Conservation (phyloP, 92 coral and sea anemone species). For the Hydrozoanthus gracilis region DNA sequence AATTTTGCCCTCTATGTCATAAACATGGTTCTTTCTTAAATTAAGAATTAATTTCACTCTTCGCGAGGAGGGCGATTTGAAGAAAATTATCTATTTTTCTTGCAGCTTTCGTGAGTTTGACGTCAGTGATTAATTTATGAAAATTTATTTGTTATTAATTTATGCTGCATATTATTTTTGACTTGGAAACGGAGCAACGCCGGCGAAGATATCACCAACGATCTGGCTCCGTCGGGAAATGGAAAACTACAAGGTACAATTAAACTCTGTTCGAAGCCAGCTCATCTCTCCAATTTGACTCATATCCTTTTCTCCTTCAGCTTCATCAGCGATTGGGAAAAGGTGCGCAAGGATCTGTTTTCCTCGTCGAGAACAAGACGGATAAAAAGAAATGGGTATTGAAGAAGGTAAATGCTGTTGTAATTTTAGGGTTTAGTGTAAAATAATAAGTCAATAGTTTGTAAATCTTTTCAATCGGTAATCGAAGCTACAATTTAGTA, state of each 20-base stretch:
- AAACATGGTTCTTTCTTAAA: too few species aligned
- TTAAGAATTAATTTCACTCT: too few species aligned
- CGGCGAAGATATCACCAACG: not conserved
- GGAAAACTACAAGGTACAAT: constrained; percentile 46
- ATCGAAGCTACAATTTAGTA: not conserved
- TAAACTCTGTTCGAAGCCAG: not conserved
- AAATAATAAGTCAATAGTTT: not conserved
- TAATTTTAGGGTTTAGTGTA: constrained; percentile 1
- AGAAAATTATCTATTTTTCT: too few species aligned
- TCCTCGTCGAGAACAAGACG: constrained; percentile 84
- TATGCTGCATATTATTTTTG: constrained; percentile 43
- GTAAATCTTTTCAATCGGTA: not conserved
- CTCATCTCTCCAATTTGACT: not conserved
- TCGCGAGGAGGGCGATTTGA: too few species aligned
- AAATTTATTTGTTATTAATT: constrained; percentile 13
- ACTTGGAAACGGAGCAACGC: constrained; percentile 44
- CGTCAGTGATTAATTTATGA: constrained; percentile 23
- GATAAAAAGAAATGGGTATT: constrained; percentile 84
- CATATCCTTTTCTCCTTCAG: constrained; percentile 48
- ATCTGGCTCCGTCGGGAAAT: not conserved
- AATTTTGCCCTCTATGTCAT: too few species aligned
- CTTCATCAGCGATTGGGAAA: constrained; percentile 96
- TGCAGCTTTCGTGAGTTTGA: too few species aligned
- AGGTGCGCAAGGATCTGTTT: constrained; percentile 98
- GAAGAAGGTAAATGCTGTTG: constrained; percentile 78